A percentile compares a stretch with the other conserved stretches of the same genome.
phyloP scores from a whole-genome alignment of 2,113 vertebrate genomes.

The Tetraodon nigroviridis region DNA sequence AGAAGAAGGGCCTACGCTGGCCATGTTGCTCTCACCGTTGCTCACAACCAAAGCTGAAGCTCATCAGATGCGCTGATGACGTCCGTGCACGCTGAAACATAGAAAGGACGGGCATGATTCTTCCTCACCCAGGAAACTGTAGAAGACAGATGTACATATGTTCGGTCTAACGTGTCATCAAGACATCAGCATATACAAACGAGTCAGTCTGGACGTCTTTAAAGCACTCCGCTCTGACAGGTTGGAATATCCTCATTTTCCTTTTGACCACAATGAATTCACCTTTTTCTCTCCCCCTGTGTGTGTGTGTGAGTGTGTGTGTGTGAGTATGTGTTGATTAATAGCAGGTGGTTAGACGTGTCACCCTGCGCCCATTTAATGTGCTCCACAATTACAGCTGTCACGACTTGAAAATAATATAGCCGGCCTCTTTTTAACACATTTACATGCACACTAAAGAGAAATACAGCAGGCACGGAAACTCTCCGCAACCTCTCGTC shows the following conservation, averaged over 20 bases:
- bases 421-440: constrained; percentile 24
- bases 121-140: constrained; percentile 19
- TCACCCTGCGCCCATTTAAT: constrained; percentile 73
- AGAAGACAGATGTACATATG: constrained; percentile 3
- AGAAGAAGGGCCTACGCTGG: constrained; percentile 47
- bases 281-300: constrained; percentile 34
- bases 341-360: constrained; percentile 75
- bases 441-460: constrained; percentile 28
- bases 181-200: constrained; percentile 65
- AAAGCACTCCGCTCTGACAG: constrained; percentile 62
- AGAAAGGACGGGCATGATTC: background rate
- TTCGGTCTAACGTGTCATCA: constrained; percentile 61
- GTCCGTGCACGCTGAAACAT: constrained; percentile 13
- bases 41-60: constrained; percentile 47
- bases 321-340: constrained; percentile 55
- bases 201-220: constrained; percentile 37
- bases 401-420: constrained; percentile 69
- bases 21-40: constrained; percentile 55
- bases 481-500: constrained; percentile 45
- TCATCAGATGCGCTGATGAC: constrained; percentile 28
- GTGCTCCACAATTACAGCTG: constrained; percentile 73
- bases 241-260: constrained; percentile 59
- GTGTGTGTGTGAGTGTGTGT: constrained; percentile 20
- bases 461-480: constrained; percentile 55
- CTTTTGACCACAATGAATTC: constrained; percentile 63